Base-by-base conservation (phyloP, 23 tunicate species). In the Clavelina lepadiformis region DNA sequence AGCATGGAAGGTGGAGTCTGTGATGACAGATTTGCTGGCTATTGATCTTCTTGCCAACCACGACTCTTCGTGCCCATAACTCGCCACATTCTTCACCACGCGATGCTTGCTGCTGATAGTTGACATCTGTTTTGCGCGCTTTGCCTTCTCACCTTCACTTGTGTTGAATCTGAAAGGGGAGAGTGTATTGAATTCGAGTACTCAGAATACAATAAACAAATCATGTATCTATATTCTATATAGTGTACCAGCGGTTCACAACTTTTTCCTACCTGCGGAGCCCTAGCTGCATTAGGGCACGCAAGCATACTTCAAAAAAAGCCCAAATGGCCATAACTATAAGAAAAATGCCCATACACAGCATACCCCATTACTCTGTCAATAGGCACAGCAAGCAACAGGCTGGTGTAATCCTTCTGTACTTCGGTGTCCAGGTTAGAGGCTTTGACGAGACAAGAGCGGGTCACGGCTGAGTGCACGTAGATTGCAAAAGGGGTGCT, bases 11-110 rank as follows among this genome's bases (percentile, higher is more conserved):
- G 62, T 28, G 38, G 35, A 50, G 31, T 69, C 73, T 33, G 35
- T 41, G 7, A 11, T 15, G 3, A 62, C 69, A 32, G 73, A 33
- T 52, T 79, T 87, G 52, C 23, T 51, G 59, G 72, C 35, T 3
- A 63, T 57, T 25, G 51, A 38, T 46, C 87, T 60, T 58, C 74
- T 87, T 3, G 86, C 86, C 20, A 68, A 38, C 96, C 96, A 87
- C 36, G 72, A 35, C 44, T 87, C 68, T 31, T 68, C 65, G 54
- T 70, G 72, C 57, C 86, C 78, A 41, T 74, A 63, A 4, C 18
- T 3, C 2, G 44, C 22, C 26, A 61, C 5, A 31, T 28, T 35
- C 15, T 61, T 61, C 2, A 28, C 33, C 61, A 56, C 1, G 61
- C 29, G 5, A 26, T 61, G 67, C 3, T 35, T 33, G 46, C 67